Conservation (phyloP, 2,888 invertebrate species). For the Hemithea aestivaria region DNA sequence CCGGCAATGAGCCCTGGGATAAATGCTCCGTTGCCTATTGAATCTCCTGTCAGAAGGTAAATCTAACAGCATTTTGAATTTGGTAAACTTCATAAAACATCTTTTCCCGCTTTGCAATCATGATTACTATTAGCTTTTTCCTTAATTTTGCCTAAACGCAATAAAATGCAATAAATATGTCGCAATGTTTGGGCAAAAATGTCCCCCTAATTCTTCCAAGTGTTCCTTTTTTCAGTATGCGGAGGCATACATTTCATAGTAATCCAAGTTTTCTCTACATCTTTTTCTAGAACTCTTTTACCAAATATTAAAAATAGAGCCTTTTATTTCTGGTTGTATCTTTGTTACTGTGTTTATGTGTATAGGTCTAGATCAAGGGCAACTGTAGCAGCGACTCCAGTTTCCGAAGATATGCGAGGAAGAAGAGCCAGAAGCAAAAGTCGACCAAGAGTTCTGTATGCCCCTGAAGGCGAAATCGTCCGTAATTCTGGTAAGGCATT, state of each 20-base stretch:
- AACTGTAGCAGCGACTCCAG: constrained; percentile 60
- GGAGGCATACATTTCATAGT: too few relatives aligned
- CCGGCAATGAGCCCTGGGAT: constrained; percentile 65
- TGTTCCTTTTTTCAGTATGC: too few relatives aligned
- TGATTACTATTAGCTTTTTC: too few relatives aligned
- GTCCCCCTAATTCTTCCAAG: too few relatives aligned
- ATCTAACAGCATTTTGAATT: neutral
- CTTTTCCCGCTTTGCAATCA: neutral
- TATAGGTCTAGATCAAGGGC: constrained; percentile 64
- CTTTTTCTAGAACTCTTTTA: too few relatives aligned
- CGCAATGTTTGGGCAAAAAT: too few relatives aligned
- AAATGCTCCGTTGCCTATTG: constrained; percentile 64
- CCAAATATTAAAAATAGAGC: too few relatives aligned
- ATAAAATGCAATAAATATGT: too few relatives aligned
- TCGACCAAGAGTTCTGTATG: constrained; percentile 89
- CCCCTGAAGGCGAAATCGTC: constrained; percentile 89
- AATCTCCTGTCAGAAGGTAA: constrained; percentile 69
- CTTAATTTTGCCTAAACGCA: too few relatives aligned
- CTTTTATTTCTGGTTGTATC: too few relatives aligned
- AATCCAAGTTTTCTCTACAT: too few relatives aligned
- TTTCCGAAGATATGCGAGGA: constrained; percentile 61
- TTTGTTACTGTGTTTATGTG: neutral
- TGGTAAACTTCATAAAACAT: neutral
- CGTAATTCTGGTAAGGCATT: constrained; percentile 81
- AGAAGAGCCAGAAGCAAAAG: constrained; percentile 89